Conservation (phyloP, 2,797 vertebrate genomes). For the Mus caroli region DNA sequence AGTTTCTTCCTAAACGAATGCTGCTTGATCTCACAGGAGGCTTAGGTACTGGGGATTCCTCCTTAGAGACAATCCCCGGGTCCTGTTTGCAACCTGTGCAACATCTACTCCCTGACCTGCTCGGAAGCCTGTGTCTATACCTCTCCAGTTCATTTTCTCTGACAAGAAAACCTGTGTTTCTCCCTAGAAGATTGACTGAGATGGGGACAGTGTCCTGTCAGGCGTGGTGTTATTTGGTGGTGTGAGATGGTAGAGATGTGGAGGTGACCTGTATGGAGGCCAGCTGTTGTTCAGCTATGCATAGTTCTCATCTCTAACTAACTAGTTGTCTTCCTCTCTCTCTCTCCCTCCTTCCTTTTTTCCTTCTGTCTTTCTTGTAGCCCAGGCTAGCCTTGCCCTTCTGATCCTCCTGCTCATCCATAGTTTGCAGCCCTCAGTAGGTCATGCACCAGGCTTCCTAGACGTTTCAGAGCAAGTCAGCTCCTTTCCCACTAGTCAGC, state of each 20-base stretch:
- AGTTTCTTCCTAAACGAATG: not conserved
- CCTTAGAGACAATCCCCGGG: not conserved
- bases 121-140: not conserved
- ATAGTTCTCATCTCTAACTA: not conserved
- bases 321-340: not conserved
- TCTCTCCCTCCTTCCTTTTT: not conserved
- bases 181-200: not conserved
- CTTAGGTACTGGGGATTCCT: not conserved
- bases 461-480: not conserved
- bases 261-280: not conserved
- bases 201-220: not conserved
- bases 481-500: not conserved
- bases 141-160: not conserved
- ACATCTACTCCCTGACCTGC: not conserved
- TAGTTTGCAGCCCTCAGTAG: not conserved
- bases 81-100: not conserved
- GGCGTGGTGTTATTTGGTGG: not conserved
- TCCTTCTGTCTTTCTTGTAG: not conserved
- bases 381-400: not conserved
- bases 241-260: not conserved
- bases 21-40: not conserved
- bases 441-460: not conserved
- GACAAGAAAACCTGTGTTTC: constrained; percentile 1
- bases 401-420: not conserved
- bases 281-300: rapidly evolving